A percentile compares a stretch with the other conserved stretches of the same genome.
phyloP scores from a whole-genome alignment of 1,140 invertebrate species.

The Cecropterus lyciades region DNA sequence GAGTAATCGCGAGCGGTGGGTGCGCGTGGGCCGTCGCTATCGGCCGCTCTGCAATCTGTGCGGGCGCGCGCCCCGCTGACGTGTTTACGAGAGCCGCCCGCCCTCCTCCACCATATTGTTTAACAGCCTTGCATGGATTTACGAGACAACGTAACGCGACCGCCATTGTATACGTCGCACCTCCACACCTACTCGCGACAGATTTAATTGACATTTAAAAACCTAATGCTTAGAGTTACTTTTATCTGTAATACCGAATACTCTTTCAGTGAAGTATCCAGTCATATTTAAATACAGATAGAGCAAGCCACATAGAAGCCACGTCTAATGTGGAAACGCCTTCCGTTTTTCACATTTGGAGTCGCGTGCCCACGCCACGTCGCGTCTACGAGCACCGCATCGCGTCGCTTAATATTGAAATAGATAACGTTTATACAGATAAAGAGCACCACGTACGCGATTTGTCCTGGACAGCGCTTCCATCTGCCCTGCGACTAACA shows the following conservation, averaged over 20 bases:
- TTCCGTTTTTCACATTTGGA: too few relatives aligned
- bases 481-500: too few relatives aligned
- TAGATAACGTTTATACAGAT: too few relatives aligned
- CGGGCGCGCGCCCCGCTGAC: constrained; percentile 66
- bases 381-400: too few relatives aligned
- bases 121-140: constrained; percentile 73
- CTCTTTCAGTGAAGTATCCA: not conserved
- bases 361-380: too few relatives aligned
- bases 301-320: too few relatives aligned
- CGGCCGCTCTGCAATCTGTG: constrained; percentile 61
- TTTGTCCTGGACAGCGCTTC: too few relatives aligned
- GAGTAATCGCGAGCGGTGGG: constrained; percentile 56
- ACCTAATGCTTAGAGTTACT: constrained; percentile 10
- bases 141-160: constrained; percentile 54
- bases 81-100: constrained; percentile 76
- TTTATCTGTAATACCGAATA: not conserved
- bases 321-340: too few relatives aligned
- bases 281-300: too few relatives aligned
- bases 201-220: constrained; percentile 32
- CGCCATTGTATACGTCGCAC: constrained; percentile 46
- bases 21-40: constrained; percentile 52
- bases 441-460: too few relatives aligned
- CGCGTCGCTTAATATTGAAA: too few relatives aligned
- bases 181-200: constrained; percentile 51
- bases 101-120: constrained; percentile 76